Evolutionary conservation across 1,140 invertebrate species (phyloP).

Genomic region (Scaptomyza hsui): DNA sequence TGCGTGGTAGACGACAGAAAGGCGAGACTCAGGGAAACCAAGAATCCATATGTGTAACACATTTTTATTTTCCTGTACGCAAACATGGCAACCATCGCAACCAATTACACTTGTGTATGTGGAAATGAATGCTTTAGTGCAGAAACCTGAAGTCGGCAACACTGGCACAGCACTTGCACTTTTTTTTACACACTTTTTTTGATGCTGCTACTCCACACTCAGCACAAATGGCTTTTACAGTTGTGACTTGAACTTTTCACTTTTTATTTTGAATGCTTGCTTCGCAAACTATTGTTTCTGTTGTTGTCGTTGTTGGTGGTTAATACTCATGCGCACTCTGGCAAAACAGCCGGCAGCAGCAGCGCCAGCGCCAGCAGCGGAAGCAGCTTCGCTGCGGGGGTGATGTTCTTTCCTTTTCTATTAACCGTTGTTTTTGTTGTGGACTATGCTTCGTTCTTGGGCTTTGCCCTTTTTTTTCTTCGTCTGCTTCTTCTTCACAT

Average conservation of each 20-base stretch:
- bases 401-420: slow-evolving; percentile 19
- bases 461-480: slow-evolving; percentile 49
- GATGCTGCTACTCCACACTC: not conserved
- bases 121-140: not conserved
- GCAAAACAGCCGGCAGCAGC: slow-evolving; percentile 51
- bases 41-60: slow-evolving; percentile 59
- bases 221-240: slow-evolving; percentile 22
- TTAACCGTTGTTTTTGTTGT: slow-evolving; percentile 52
- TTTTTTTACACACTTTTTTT: slow-evolving; percentile 18
- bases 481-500: slow-evolving; percentile 45
- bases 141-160: slow-evolving; percentile 11
- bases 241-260: slow-evolving; percentile 50
- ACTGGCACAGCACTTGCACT: slow-evolving; percentile 35
- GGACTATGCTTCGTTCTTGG: slow-evolving; percentile 46
- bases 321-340: slow-evolving; percentile 64
- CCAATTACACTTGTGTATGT: slow-evolving; percentile 15
- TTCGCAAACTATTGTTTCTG: not conserved
- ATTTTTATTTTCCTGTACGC: slow-evolving; percentile 45
- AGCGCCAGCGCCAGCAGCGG: slow-evolving; percentile 33
- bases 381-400: slow-evolving; percentile 30
- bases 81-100: slow-evolving; percentile 24
- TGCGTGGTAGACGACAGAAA: slow-evolving; percentile 5
- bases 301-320: slow-evolving; percentile 39
- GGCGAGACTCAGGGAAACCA: slow-evolving; percentile 14
- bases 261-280: slow-evolving; percentile 41